Conservation (phyloP, 1,140 invertebrate species). For the Aphis gossypii region DNA sequence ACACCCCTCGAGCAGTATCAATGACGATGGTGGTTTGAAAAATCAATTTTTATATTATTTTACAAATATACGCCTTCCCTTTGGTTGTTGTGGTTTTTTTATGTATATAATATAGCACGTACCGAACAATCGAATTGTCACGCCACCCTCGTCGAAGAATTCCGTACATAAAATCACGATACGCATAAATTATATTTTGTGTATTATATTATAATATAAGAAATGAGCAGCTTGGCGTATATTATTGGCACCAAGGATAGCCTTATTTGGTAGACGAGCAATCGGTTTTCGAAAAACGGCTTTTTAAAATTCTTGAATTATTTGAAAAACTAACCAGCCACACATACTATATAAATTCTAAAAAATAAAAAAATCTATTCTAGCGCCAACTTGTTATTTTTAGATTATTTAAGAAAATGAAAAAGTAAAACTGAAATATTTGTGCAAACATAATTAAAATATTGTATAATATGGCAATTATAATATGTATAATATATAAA, state of each 20-base stretch:
- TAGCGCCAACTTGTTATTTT: neutral
- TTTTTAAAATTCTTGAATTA: neutral
- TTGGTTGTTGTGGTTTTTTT: slow-evolving; percentile 32
- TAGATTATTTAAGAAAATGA: neutral
- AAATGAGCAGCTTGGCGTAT: neutral
- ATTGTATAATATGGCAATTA: neutral
- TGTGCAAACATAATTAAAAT: neutral
- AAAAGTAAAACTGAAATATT: neutral
- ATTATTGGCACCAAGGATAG: neutral
- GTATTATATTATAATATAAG: neutral
- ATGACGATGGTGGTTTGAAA: slow-evolving; percentile 16
- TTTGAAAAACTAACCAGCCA: neutral
- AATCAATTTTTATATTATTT: slow-evolving; percentile 51
- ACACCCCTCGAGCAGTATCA: neutral
- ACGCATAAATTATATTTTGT: neutral
- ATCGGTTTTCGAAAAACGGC: neutral
- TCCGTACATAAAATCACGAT: neutral
- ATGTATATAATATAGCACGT: neutral
- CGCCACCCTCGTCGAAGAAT: slow-evolving; percentile 43
- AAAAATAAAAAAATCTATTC: neutral
- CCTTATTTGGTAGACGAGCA: neutral
- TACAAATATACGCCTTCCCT: slow-evolving; percentile 1
- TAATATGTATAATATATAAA: too few relatives aligned
- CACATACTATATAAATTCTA: neutral
- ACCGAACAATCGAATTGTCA: slow-evolving; percentile 28